Evolutionary conservation across 1,140 invertebrate genomes (phyloP), one percentile per base, ranked within the genome.

Genomic region (Apocrypta bakeri): DNA sequence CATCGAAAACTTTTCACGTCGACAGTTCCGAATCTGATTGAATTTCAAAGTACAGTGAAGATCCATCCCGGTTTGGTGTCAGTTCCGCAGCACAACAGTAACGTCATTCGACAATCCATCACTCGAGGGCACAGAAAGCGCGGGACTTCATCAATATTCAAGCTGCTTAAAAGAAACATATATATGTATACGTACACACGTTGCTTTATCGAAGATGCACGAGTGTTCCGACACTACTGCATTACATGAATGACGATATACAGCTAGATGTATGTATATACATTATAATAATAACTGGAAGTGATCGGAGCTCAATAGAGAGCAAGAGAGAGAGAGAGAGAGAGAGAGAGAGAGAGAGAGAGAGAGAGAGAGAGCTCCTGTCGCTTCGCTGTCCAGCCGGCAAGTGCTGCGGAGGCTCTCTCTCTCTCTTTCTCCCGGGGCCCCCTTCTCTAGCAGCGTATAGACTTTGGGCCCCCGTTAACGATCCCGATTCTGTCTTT

Each of bases 381-480:
- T 37, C 72, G 72, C 63, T 12, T 75, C 56, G 80, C 63, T 64
- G 63, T 24, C 56, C 37, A 6, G 42, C 27, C 37, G 64, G 40
- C 80, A 29, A 82, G n/a, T 82, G 80, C 21, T 69, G n/a, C 7
- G 4, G 42, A 21, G 17, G 11, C 71, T 37, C 69, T 66, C 63
- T 63, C 63, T 27, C 63, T 24, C 21, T 64, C 63, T 64, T 4
- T 24, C 31, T 12, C 37, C 0, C 72, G 21, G 69, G 33, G 11
- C 72, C 37, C 72, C 7, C 72, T 74, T 12, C 42, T 29, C 63
- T 8, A 24, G 25, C 9, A 25, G 4, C 27, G 24, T 11, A 24
- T n/a, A n/a, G 56, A n/a, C n/a, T n/a, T n/a, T 25, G 6, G 56
- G 69, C 79, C 79, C 48, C 79, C 48, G 33, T 68, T 68, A 77